Base-by-base conservation (phyloP, 2,888 invertebrate species). In the Leucoptera coffeella region DNA sequence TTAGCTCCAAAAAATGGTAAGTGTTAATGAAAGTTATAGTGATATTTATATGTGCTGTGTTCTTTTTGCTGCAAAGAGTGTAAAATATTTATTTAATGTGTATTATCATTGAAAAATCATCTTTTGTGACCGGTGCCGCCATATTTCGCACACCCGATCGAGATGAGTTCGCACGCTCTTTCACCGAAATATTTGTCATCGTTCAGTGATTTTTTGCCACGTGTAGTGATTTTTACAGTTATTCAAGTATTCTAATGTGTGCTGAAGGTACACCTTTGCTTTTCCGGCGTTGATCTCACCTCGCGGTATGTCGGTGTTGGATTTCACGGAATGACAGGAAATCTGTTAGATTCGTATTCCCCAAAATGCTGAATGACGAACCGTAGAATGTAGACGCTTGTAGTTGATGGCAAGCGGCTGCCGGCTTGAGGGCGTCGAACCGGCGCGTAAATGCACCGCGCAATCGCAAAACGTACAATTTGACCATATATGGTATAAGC, bases 1-100 rank as follows among this genome's bases (percentile, higher is more conserved):
- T 37, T 65, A 65, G 57, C 67, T 62, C 69, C 67, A 57, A 49
- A 69, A 67, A 69, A 71, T 71, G 71, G 71, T 71, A 67, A 71
- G 69, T 71, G 52, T 50, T 50, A 44, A 48, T 45, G 51, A 52
- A 48, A 56, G 50, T 54, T 52, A 32, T 47, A 58, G 60, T 65
- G 62, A 42, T 42, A 40, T 35, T 36, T 38, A 37, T 33, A 38
- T 40, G 56, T 47, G 48, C 36, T 49, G 56, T 61, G 61, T 42
- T 47, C 42, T 42, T 35, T 31, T 32, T 36, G 34, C 32, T 33
- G 34, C 31, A 35, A 51, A 47, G 47, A 41, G 39, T 41, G 38
- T 38, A 41, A 41, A 42, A 36, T 29, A 25, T 30, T 39, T 33
- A 30, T 26, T 36, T 42, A 51, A 41, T 34, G 31, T 42, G 50